Percentiles rank a stretch among this genome's conserved stretches.
Evolutionary conservation across 2,113 vertebrate species (phyloP).

Genomic region (Nematolebias whitei): DNA sequence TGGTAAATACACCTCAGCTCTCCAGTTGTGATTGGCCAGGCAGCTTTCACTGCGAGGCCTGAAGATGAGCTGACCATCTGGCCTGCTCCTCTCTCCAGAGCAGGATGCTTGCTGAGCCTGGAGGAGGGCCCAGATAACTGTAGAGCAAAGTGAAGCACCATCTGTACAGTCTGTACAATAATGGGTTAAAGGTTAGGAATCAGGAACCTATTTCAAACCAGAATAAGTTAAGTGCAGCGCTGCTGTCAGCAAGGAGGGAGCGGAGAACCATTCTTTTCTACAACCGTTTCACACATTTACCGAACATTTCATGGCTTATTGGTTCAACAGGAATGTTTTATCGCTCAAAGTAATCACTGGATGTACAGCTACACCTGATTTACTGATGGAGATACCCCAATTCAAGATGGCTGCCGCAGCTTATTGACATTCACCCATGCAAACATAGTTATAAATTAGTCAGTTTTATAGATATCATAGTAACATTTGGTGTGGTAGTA

Average conservation of each 20-base stretch:
- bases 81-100: slow-evolving; percentile 54
- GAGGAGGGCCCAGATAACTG: slow-evolving; percentile 52
- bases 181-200: slow-evolving; percentile 52
- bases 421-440: no score
- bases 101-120: slow-evolving; percentile 58
- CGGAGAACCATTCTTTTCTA: slow-evolving; percentile 21
- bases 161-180: slow-evolving; percentile 62
- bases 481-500: no score
- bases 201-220: slow-evolving; percentile 22
- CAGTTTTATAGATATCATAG: no score
- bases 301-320: background rate
- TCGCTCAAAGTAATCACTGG: background rate
- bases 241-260: background rate
- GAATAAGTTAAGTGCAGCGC: background rate
- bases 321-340: background rate
- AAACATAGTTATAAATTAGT: no score
- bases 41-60: slow-evolving; percentile 40
- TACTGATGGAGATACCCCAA: no score
- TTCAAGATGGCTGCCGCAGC: no score
- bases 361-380: no score
- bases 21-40: slow-evolving; percentile 68
- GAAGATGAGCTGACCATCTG: slow-evolving; percentile 72
- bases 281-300: no score
- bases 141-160: slow-evolving; percentile 49
- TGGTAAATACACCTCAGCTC: slow-evolving; percentile 56